Evolutionary conservation across 1,140 invertebrate genomes (phyloP).

Genomic region (Camponotus floridanus): DNA sequence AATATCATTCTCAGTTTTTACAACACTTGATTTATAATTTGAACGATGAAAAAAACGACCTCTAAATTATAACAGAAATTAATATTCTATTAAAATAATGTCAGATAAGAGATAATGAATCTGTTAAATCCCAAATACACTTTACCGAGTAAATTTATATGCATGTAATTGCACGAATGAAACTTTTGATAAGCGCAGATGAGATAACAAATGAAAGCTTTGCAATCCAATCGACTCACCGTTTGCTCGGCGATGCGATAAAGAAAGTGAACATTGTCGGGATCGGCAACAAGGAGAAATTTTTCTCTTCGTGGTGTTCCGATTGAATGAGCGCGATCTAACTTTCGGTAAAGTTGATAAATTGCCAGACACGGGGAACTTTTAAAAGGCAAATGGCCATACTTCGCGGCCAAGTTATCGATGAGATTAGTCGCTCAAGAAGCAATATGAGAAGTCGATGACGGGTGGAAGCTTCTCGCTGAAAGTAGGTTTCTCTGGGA

Average conservation of each 20-base stretch:
- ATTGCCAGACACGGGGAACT: background rate
- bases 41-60: background rate
- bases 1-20: no score
- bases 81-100: background rate
- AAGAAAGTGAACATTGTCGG: conserved; percentile 36
- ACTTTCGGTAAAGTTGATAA: conserved; percentile 50
- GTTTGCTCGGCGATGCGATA: conserved; percentile 33
- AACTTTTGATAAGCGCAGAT: conserved; percentile 9
- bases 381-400: conserved; percentile 32
- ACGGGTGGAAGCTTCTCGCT: conserved; percentile 8
- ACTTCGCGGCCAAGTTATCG: conserved; percentile 29
- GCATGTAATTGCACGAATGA: background rate
- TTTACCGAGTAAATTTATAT: background rate
- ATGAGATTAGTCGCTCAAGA: conserved; percentile 37
- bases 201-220: conserved; percentile 29
- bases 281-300: conserved; percentile 22
- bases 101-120: no score
- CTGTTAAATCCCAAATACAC: no score
- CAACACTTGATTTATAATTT: no score
- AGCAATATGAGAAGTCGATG: conserved; percentile 13
- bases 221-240: background rate
- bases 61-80: background rate
- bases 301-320: conserved; percentile 12
- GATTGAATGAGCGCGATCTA: conserved; percentile 28
- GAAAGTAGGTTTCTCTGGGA: conserved; percentile 50